Evolutionary conservation across 2,113 vertebrate species (phyloP).

Genomic region (Trogon surrucura): DNA sequence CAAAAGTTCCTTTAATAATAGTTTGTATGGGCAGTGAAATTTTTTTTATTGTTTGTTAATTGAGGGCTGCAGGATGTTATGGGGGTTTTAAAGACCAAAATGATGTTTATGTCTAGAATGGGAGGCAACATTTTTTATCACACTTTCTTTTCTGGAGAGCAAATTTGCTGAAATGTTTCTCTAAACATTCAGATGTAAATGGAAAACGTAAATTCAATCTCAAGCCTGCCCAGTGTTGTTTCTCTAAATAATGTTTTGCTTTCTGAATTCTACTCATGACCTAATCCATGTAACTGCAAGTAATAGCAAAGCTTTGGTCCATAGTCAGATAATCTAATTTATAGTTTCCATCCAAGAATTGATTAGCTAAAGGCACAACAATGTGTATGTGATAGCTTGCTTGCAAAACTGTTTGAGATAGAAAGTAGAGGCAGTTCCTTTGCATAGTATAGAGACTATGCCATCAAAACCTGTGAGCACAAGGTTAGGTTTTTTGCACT

Average conservation of each 20-base stretch:
- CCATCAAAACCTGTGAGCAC: background rate
- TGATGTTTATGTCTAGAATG: background rate
- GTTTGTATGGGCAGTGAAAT: background rate
- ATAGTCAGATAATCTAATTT: background rate
- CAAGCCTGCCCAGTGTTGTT: background rate
- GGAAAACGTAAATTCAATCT: background rate
- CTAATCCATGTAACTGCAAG: background rate
- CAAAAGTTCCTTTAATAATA: background rate
- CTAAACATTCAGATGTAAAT: background rate
- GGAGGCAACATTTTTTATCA: background rate
- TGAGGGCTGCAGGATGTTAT: background rate
- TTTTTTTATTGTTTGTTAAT: background rate
- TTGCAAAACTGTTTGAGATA: background rate
- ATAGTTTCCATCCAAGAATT: background rate
- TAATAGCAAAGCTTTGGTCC: background rate
- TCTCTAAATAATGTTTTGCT: background rate
- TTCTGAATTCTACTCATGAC: background rate
- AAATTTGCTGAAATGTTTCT: background rate
- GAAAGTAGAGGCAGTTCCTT: background rate
- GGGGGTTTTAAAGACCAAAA: background rate
- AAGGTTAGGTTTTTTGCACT: background rate
- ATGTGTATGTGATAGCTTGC: accelerated
- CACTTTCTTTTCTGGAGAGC: background rate
- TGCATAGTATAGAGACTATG: background rate
- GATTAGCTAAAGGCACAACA: background rate